phyloP scores from a whole-genome alignment of 2,888 invertebrate genomes.

The Orthosia gothica region DNA sequence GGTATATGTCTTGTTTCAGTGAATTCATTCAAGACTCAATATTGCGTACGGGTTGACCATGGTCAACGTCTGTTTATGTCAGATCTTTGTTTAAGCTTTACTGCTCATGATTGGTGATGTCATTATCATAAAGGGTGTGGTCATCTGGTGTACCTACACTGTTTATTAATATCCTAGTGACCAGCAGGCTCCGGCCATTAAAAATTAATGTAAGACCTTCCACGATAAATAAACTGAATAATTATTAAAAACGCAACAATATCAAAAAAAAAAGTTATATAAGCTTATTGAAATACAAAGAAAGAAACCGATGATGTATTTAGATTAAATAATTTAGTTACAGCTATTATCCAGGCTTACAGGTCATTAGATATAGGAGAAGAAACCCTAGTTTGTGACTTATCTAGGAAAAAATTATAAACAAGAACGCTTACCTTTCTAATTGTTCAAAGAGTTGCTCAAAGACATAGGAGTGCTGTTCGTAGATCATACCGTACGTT shows the following conservation, averaged over 20 bases:
- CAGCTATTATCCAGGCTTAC: neutral
- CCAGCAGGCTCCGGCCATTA: constrained; percentile 11
- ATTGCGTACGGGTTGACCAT: constrained; percentile 1
- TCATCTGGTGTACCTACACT: constrained; percentile 31
- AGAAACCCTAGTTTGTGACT: too few species aligned
- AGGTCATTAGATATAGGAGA: neutral
- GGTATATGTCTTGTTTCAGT: constrained; percentile 1
- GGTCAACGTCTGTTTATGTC: constrained; percentile 26
- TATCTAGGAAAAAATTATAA: neutral
- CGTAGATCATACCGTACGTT: constrained; percentile 98
- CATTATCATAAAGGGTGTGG: constrained; percentile 23
- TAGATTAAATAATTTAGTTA: too few species aligned
- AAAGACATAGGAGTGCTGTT: constrained; percentile 98
- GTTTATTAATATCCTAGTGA: constrained; percentile 40
- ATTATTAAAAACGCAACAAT: constrained; percentile 1
- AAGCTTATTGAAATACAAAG: neutral
- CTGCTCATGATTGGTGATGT: constrained; percentile 52
- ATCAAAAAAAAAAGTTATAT: neutral
- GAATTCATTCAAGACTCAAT: constrained; percentile 32
- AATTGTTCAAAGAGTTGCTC: constrained; percentile 97
- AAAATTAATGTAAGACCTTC: neutral
- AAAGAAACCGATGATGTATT: neutral
- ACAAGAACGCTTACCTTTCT: constrained; percentile 90
- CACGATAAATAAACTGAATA: neutral
- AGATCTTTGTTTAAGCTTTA: constrained; percentile 31